These are phyloP conservation scores for Xiphydria camelus DNA, from an alignment of 2,888 invertebrate genomes.

Conservation along the genomic window DNA sequence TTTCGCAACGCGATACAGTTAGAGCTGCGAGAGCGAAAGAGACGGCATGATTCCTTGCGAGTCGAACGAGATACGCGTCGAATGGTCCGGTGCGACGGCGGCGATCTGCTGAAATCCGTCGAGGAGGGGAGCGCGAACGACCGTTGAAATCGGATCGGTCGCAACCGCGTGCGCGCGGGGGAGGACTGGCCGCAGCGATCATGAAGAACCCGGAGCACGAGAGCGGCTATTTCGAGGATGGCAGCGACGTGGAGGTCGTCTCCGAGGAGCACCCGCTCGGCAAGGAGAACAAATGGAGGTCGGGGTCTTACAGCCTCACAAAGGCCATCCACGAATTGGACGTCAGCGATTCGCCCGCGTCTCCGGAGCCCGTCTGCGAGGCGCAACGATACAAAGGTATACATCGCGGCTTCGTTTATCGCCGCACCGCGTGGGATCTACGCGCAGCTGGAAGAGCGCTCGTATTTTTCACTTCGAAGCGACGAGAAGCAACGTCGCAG, in stretches of 20 bases:
- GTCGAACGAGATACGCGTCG: too few relatives aligned
- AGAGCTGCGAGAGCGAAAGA: too few relatives aligned
- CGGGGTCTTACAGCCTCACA: conserved; percentile 33
- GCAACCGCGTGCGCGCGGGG: conserved; percentile 7
- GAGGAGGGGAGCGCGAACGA: conserved; percentile 5
- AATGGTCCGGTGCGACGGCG: too few relatives aligned
- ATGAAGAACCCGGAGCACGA: conserved; percentile 73
- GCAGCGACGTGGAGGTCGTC: conserved; percentile 56
- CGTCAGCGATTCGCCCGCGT: conserved; percentile 42
- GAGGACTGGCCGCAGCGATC: neutral
- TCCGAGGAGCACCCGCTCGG: conserved; percentile 28
- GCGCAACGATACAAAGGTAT: conserved; percentile 30
- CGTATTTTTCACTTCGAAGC: too few relatives aligned
- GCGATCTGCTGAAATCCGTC: conserved; percentile 9
- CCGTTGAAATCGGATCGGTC: conserved; percentile 5
- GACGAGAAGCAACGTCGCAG: too few relatives aligned
- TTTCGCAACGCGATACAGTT: too few relatives aligned
- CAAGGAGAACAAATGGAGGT: conserved; percentile 28
- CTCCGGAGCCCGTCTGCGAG: conserved; percentile 32
- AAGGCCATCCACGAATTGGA: conserved; percentile 42
- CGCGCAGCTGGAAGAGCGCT: too few relatives aligned
- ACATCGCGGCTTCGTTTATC: too few relatives aligned
- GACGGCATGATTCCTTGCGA: too few relatives aligned
- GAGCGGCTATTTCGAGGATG: conserved; percentile 83
- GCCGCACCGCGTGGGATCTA: too few relatives aligned